Conservation (phyloP, 2,797 vertebrate species). For the Lemur catta region DNA sequence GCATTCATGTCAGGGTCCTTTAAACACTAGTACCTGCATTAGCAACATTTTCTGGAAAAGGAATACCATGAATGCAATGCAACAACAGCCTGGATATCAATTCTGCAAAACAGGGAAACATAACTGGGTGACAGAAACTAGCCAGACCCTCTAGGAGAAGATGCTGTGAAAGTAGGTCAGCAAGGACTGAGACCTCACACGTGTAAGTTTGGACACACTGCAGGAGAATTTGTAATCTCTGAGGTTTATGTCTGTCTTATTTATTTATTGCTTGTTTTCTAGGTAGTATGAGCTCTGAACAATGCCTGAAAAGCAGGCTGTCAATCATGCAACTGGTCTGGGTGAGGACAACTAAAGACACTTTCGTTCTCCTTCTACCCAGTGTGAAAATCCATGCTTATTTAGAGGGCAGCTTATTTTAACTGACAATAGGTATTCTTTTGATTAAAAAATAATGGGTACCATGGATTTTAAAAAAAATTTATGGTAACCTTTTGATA, state of each 20-base stretch:
- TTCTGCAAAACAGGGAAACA: neutral
- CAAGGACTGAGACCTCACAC: neutral
- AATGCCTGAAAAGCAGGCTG: conserved; percentile 1
- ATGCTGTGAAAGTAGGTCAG: neutral
- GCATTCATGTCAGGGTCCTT: neutral
- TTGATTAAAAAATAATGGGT: neutral
- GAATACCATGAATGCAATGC: neutral
- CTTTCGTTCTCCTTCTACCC: neutral
- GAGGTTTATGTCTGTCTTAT: neutral
- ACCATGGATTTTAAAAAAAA: neutral
- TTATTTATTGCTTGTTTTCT: neutral
- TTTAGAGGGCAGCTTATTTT: neutral
- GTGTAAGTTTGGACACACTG: neutral
- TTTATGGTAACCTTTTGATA: neutral
- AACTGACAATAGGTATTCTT: neutral
- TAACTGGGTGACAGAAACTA: neutral
- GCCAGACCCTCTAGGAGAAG: neutral
- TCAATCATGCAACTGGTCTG: neutral
- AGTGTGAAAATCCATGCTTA: neutral
- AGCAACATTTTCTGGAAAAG: neutral
- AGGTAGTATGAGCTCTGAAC: neutral
- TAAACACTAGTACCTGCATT: neutral
- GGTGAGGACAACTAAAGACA: neutral
- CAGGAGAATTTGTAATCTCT: neutral
- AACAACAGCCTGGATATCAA: neutral